phyloP scores from a whole-genome alignment of 2,888 invertebrate species.

The Lochmaea crataegi region DNA sequence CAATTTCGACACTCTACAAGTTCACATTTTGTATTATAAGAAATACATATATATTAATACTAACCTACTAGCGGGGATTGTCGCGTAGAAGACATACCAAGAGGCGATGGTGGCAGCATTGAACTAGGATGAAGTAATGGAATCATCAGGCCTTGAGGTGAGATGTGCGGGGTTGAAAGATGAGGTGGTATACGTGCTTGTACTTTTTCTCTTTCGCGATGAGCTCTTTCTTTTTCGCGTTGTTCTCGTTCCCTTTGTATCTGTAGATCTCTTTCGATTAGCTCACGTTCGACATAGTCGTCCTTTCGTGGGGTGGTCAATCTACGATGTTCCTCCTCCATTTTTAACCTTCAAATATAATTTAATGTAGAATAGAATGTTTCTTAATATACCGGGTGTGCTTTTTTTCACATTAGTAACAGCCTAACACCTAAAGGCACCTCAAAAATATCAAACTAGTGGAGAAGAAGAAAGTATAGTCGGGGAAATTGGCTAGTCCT shows the following conservation, averaged over 20 bases:
- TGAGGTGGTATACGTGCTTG: slow-evolving; percentile 63
- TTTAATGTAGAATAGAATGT: background rate
- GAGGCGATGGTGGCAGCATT: slow-evolving; percentile 60
- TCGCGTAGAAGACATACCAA: slow-evolving; percentile 57
- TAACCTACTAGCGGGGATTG: slow-evolving; percentile 56
- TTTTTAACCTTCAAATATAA: slow-evolving; percentile 68
- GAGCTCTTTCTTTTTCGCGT: slow-evolving; percentile 68
- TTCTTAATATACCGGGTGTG: too few species aligned
- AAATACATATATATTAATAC: background rate
- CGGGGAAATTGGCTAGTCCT: too few species aligned
- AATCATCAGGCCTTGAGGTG: slow-evolving; percentile 56
- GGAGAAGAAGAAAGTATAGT: too few species aligned
- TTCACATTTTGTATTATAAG: background rate
- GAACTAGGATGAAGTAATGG: slow-evolving; percentile 59
- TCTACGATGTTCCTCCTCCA: slow-evolving; percentile 77
- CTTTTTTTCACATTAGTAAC: too few species aligned
- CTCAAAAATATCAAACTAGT: too few species aligned
- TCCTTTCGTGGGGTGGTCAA: slow-evolving; percentile 64
- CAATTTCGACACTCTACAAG: too few species aligned
- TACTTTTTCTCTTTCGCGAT: slow-evolving; percentile 67
- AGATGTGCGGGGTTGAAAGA: slow-evolving; percentile 61
- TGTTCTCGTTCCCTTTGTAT: slow-evolving; percentile 62
- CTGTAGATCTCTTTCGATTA: slow-evolving; percentile 67
- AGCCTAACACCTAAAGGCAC: too few species aligned
- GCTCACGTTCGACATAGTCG: slow-evolving; percentile 67